Base-by-base conservation (phyloP, 1,140 invertebrate species). In the Megathymus violae region DNA sequence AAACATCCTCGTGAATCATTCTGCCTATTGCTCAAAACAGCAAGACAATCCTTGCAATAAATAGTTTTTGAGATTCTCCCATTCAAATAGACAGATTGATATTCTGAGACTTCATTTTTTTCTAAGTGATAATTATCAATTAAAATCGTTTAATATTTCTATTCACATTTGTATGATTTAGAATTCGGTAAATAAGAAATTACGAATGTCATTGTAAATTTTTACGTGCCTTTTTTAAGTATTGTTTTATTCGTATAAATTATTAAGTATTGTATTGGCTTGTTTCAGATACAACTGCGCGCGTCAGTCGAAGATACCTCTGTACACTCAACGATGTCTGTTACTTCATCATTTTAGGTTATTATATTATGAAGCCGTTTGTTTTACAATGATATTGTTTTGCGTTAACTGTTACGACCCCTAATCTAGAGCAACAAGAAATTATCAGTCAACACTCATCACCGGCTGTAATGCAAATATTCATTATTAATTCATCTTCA, bases 211-310 rank as follows among this genome's bases (percentile, higher is more conserved):
- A n/a, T n/a, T n/a, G n/a, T n/a, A n/a, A n/a, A n/a, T n/a, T n/a
- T n/a, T n/a, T n/a, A n/a, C n/a, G n/a, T n/a, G n/a, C n/a, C n/a
- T 48, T 61, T 59, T 38, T 19, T 48, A 27, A 43, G 19, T 19
- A 25, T 14, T 1, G 1, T 9, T 17, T 22, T 40, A 3, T 10
- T 64, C 50, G 52, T 31, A 31, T 31, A 38, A 36, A n/a, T 63
- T 48, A n/a, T n/a, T 48, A 27, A 48, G 6, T 11, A 15, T 11
- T 19, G 11, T 27, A 25, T 69, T 61, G 58, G 34, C 62, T 85
- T 83, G 83, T 86, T 86, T n/a, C 83, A 88, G 85, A 83, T 86
- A 62, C 62, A 63, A 67, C 75, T 56, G 52, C 69, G 59, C 73
- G 47, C 71, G 36, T 76, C 79, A 25, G 65, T 71, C 64, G 78